A percentile compares a stretch with the other conserved stretches of the same genome.
phyloP scores from a whole-genome alignment of 2,113 vertebrate species.

The Upupa epops region DNA sequence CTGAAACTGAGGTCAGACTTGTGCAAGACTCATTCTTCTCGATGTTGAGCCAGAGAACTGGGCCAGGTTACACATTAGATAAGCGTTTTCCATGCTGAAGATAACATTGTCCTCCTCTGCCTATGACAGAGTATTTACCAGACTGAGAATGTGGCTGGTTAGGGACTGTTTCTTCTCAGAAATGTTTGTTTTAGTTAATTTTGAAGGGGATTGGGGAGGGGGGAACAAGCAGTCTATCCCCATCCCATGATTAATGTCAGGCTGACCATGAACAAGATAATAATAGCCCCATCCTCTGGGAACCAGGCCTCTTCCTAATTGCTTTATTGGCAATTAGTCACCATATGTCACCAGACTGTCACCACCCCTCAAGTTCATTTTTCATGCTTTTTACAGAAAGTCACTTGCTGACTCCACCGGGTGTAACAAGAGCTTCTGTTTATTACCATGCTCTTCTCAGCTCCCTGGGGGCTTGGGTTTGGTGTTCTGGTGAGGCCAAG shows the following conservation, averaged over 20 bases:
- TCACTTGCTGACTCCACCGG: constrained; percentile 1
- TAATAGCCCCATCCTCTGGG: constrained; percentile 37
- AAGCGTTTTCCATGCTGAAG: background rate
- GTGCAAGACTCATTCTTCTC: background rate
- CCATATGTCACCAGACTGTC: constrained; percentile 11
- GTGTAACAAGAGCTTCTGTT: constrained; percentile 15
- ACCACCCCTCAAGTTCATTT: constrained; percentile 16
- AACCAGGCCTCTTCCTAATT: constrained; percentile 29
- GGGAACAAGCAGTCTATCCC: background rate
- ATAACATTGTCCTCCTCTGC: background rate
- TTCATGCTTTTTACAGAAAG: constrained; percentile 45
- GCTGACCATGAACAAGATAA: constrained; percentile 37
- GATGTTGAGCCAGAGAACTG: background rate
- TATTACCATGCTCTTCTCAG: background rate
- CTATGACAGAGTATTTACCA: constrained; percentile 34
- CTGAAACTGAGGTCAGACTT: background rate
- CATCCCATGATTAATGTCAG: constrained; percentile 21
- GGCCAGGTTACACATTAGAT: background rate
- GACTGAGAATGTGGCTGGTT: constrained; percentile 31
- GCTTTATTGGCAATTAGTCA: constrained; percentile 51
- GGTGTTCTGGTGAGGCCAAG: background rate
- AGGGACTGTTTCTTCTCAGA: constrained; percentile 47
- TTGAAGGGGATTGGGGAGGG: background rate
- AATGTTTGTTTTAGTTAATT: constrained; percentile 51
- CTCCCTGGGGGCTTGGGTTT: background rate